phyloP scores from a whole-genome alignment of 1,140 invertebrate species.

The Asobara japonica region DNA sequence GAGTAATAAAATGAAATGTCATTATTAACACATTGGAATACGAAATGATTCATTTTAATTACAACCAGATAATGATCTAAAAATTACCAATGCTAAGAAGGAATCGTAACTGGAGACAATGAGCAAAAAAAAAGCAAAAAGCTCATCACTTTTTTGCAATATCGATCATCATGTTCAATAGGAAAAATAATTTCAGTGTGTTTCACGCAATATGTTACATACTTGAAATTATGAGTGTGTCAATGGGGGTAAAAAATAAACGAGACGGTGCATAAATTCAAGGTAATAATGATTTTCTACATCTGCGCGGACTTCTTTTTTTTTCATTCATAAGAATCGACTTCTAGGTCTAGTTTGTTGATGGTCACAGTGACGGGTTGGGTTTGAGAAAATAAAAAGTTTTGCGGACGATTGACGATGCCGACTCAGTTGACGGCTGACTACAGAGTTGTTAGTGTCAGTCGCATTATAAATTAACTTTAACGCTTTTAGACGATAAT shows the following conservation, averaged over 20 bases:
- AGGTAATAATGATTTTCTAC: neutral
- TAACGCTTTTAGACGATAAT: neutral
- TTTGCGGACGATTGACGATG: neutral
- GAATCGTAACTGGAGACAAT: neutral
- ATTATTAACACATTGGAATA: neutral
- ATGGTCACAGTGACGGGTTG: neutral
- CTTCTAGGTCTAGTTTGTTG: constrained; percentile 3
- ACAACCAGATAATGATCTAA: neutral
- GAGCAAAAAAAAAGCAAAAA: neutral
- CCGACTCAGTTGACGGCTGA: neutral
- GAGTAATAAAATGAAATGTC: neutral
- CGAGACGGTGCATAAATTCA: neutral
- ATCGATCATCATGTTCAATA: neutral
- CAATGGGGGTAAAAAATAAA: neutral
- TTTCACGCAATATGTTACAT: too few relatives aligned
- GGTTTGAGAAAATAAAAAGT: neutral
- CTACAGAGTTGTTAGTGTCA: neutral
- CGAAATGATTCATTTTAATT: neutral
- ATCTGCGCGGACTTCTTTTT: neutral
- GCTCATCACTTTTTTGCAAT: neutral
- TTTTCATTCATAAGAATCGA: neutral
- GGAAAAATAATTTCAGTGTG: neutral
- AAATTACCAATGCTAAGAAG: neutral
- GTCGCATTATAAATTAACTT: neutral
- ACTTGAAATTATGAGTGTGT: neutral